Conservation (phyloP, 2,888 invertebrate species). For the Andrena fulva region DNA sequence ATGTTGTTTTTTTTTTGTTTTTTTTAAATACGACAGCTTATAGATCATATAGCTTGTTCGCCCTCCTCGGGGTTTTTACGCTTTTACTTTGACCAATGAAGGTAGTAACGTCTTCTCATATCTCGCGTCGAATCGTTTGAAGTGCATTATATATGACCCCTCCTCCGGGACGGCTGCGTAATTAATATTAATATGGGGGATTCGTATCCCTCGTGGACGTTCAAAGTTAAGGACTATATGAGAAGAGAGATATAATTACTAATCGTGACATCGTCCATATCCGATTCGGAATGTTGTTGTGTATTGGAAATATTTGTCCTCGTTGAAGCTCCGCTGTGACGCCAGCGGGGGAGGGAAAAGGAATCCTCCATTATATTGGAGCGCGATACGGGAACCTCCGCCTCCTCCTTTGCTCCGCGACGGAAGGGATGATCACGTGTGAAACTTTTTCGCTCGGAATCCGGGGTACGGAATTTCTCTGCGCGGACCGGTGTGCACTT, state of each 20-base stretch:
- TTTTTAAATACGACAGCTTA: conserved; percentile 39
- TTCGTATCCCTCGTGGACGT: conserved; percentile 12
- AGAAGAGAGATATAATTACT: conserved; percentile 19
- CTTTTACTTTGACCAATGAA: conserved; percentile 39
- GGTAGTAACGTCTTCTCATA: conserved; percentile 27
- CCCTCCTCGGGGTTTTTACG: conserved; percentile 42
- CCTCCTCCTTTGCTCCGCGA: conserved; percentile 18
- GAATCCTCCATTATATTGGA: neutral
- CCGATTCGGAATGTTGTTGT: conserved; percentile 22
- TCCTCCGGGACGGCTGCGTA: conserved; percentile 30
- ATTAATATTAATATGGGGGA: conserved; percentile 10
- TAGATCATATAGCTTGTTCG: conserved; percentile 38
- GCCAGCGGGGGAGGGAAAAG: conserved; percentile 15
- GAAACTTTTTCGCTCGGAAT: conserved; percentile 43
- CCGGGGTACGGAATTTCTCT: conserved; percentile 59
- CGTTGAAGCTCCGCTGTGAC: conserved; percentile 36
- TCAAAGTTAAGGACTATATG: conserved; percentile 38
- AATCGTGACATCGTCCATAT: conserved; percentile 47
- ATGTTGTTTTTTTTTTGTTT: conserved; percentile 47
- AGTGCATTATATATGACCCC: neutral
- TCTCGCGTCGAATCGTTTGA: conserved; percentile 7
- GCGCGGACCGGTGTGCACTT: conserved; percentile 53
- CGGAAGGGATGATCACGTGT: conserved; percentile 15
- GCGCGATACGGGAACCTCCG: conserved; percentile 8
- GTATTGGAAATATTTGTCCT: conserved; percentile 40